Evolutionary conservation across 2,113 vertebrate genomes (phyloP), one percentile per base, ranked within the genome.

Genomic region (Ochotona curzoniae): DNA sequence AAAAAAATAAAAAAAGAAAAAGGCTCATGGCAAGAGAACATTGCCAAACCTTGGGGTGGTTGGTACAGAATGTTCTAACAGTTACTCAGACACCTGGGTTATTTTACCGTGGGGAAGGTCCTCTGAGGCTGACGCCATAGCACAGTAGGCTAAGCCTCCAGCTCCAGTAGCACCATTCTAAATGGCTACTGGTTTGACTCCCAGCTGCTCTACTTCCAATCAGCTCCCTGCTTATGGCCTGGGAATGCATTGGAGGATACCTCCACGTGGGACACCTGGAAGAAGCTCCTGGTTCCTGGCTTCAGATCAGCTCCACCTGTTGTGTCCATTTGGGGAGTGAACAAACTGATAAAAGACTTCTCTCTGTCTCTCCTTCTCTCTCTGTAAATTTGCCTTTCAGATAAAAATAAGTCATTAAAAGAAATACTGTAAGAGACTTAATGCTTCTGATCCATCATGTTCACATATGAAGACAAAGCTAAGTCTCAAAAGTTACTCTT

Each of bases 71-170:
- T 61, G 76, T 85, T 63, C 87, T 79, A 44, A 66, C 38, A 30
- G 20, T 93, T 71, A 76, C 20, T 83, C 14, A 57, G 32, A 76
- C 70, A 63, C 0, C 66, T 83, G 67, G 47, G 71, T 86, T 90
- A 44, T 95, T 90, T 94, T 86, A 38, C 86, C 18, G 60, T 92
- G n/a, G 70, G 74, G 90, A 83, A 94, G n/a, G 91, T 20, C n/a
- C 20, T 89, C 25, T 89, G 28, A 73, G 54, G 14, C 54, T 18
- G 54, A 18, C 54, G 15, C 14, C 18, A 57, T 57, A 13, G 18
- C 18, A 18, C 18, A 57, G 54, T 18, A 57, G 54, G 54, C 9
- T 57, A 15, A 2, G 3, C 66, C 75, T 86, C 17, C 25, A 9
- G 8, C 25, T 4, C 81, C 78, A 11, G 28, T 63, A 26, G 25